Conservation (phyloP, 1,140 invertebrate species). For the Scaptodrosophila lebanonensis region DNA sequence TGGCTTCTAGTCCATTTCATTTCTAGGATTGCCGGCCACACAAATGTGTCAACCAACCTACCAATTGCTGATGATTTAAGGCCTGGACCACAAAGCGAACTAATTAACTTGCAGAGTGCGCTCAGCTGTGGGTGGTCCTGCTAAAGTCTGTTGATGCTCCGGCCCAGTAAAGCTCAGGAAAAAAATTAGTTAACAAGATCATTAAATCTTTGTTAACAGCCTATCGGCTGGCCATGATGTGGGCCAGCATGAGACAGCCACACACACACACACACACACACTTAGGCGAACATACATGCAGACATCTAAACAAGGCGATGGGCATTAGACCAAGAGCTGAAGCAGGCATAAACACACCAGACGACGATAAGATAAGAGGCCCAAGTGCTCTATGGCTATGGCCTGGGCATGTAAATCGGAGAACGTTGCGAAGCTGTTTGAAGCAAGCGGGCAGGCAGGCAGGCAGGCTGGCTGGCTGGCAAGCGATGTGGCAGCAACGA, state of each 20-base stretch:
- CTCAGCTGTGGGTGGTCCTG: slow-evolving; percentile 54
- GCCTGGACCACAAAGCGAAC: slow-evolving; percentile 22
- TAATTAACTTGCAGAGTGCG: slow-evolving; percentile 62
- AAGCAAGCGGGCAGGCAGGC: too few relatives aligned
- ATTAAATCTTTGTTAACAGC: slow-evolving; percentile 68
- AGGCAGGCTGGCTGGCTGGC: too few relatives aligned
- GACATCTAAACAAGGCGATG: too few relatives aligned
- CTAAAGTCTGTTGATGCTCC: not conserved
- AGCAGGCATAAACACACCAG: slow-evolving; percentile 17
- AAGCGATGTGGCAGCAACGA: too few relatives aligned
- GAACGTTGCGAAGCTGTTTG: slow-evolving; percentile 28
- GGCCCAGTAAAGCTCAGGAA: slow-evolving; percentile 13
- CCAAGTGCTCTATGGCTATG: too few relatives aligned
- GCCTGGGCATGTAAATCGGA: slow-evolving; percentile 27
- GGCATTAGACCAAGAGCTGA: slow-evolving; percentile 35
- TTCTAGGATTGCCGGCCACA: too few relatives aligned
- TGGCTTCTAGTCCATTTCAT: too few relatives aligned
- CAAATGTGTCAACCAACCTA: too few relatives aligned
- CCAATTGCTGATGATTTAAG: slow-evolving; percentile 24
- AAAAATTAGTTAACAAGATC: slow-evolving; percentile 70
- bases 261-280: too few relatives aligned
- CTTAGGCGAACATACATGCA: too few relatives aligned
- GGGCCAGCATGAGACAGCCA: slow-evolving; percentile 2
- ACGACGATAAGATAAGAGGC: slow-evolving; percentile 47
- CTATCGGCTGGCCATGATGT: slow-evolving; percentile 26